These are phyloP conservation scores for Oceanodroma leucorhoa DNA, from an alignment of 2,797 vertebrate genomes.

Conservation along the genomic window DNA sequence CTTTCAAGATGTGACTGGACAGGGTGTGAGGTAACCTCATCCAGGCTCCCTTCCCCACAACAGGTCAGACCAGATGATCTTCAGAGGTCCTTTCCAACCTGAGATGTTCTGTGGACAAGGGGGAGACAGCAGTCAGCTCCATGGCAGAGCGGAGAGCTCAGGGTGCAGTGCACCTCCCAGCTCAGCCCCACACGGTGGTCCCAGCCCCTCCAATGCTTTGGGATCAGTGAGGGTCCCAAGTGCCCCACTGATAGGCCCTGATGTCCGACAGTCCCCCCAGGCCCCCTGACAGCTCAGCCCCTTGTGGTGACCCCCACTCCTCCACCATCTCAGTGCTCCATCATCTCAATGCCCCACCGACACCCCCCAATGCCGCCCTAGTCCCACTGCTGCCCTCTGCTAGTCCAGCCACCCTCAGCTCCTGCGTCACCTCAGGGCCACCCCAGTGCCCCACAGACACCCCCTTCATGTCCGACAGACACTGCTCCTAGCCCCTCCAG, in stretches of 20 bases:
- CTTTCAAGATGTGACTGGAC: neutral
- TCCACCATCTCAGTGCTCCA: neutral
- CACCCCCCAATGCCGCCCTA: neutral
- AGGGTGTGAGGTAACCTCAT: neutral
- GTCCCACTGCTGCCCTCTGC: neutral
- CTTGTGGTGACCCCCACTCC: neutral
- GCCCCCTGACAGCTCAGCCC: neutral
- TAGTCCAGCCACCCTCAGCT: neutral
- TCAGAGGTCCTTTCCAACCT: neutral
- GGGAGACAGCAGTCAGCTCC: neutral
- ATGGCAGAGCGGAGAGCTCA: neutral
- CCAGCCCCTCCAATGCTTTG: neutral
- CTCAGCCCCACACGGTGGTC: neutral
- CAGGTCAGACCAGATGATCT: neutral
- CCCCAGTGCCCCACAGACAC: neutral
- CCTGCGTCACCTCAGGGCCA: no score
- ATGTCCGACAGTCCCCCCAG: no score
- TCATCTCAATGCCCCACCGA: fast-evolving
- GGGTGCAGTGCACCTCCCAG: no score
- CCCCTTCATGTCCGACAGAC: neutral
- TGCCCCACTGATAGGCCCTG: neutral
- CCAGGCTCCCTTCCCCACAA: neutral
- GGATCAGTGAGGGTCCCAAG: neutral
- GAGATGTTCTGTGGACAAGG: neutral
- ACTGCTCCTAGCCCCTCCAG: neutral